Percentiles rank a stretch among this genome's conserved stretches.
phyloP scores from a whole-genome alignment of 2,888 invertebrate genomes.

The Cheilosia vernalis region DNA sequence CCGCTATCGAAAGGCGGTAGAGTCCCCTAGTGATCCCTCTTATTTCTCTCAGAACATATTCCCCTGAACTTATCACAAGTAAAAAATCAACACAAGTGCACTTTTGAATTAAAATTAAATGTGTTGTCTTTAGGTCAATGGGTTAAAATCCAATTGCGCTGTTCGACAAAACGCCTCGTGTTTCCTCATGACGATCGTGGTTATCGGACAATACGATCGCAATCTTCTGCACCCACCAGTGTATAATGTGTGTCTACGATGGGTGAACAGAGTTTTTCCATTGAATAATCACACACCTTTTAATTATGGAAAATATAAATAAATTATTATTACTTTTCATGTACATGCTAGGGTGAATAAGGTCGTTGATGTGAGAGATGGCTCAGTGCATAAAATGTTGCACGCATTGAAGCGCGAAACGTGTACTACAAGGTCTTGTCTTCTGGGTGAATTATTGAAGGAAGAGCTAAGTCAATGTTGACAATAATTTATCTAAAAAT shows the following conservation, averaged over 20 bases:
- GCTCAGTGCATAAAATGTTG: constrained; percentile 49
- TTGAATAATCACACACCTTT: constrained; percentile 56
- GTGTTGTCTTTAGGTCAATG: constrained; percentile 41
- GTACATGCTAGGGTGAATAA: constrained; percentile 53
- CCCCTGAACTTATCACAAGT: no score
- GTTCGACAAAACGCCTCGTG: constrained; percentile 26
- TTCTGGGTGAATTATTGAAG: background rate
- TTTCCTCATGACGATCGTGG: background rate
- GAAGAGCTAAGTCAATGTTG: constrained; percentile 43
- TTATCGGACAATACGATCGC: constrained; percentile 36
- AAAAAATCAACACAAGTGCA: constrained; percentile 44
- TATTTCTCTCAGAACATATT: no score
- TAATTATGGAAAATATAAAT: constrained; percentile 55
- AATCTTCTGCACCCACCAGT: constrained; percentile 24
- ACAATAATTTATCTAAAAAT: constrained; percentile 38
- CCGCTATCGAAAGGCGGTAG: no score
- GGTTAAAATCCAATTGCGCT: constrained; percentile 60
- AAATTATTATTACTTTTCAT: constrained; percentile 21
- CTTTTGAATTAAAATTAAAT: constrained; percentile 24
- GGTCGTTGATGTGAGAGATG: constrained; percentile 41
- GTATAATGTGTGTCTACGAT: background rate
- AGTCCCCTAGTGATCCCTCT: no score
- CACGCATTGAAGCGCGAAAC: constrained; percentile 46
- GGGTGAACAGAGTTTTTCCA: constrained; percentile 26
- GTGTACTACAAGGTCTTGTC: constrained; percentile 46